These are phyloP conservation scores for Idaea dimidiata DNA, from an alignment of 2,888 invertebrate species.

Conservation along the genomic window DNA sequence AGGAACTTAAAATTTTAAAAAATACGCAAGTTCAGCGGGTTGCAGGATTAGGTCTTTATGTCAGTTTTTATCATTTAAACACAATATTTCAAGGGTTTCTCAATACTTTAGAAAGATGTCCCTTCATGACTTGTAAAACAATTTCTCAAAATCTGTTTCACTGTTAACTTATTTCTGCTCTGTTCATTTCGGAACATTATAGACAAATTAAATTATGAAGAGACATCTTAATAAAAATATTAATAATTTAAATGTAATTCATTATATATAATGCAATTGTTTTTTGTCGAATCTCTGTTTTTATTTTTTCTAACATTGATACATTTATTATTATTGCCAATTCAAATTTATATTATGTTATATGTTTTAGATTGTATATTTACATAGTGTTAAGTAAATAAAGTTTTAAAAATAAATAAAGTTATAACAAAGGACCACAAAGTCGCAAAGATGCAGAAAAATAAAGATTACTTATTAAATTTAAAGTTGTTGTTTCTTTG, in stretches of 20 bases:
- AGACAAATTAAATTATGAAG: neutral
- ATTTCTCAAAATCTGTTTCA: neutral
- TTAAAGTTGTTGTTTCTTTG: neutral
- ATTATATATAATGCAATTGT: neutral
- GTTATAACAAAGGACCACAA: neutral
- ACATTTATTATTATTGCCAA: conserved; percentile 5
- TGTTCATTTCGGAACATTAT: neutral
- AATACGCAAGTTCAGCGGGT: too few species aligned
- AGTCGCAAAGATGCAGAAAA: neutral
- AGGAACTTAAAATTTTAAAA: too few species aligned
- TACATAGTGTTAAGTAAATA: neutral
- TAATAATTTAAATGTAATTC: neutral
- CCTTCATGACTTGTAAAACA: neutral
- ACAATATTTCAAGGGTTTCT: too few species aligned
- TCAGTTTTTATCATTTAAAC: too few species aligned
- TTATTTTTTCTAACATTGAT: neutral
- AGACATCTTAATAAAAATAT: neutral
- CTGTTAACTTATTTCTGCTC: neutral
- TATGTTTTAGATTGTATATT: conserved; percentile 5
- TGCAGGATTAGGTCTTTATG: too few species aligned
- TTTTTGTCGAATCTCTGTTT: neutral
- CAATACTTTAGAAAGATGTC: neutral
- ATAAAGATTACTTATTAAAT: neutral
- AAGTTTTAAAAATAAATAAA: neutral
- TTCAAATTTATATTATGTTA: neutral